Evolutionary conservation across 2,113 vertebrate species (phyloP).

Genomic region (Sorex araneus): DNA sequence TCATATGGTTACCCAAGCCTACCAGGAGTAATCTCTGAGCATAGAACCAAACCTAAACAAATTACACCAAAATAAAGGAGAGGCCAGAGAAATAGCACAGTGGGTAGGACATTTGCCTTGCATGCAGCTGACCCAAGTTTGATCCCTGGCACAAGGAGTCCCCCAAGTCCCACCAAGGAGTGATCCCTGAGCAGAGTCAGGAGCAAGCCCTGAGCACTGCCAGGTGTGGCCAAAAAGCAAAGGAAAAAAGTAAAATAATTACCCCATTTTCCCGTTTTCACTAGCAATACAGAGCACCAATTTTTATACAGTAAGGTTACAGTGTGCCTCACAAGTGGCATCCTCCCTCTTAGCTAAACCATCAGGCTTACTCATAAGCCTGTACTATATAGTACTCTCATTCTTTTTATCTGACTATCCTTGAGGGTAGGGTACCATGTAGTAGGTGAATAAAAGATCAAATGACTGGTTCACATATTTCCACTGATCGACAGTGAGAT

Average conservation of each 20-base stretch:
- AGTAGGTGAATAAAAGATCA: constrained; percentile 4
- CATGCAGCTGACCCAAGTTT: too few species aligned
- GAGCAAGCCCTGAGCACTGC: too few species aligned
- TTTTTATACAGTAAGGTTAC: constrained; percentile 4
- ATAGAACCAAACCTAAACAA: background rate
- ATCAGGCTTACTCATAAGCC: constrained; percentile 32
- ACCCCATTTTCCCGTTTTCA: constrained; percentile 39
- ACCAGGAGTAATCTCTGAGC: too few species aligned
- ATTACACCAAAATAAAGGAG: too few species aligned
- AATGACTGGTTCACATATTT: constrained; percentile 41
- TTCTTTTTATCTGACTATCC: constrained; percentile 44
- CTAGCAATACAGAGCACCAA: background rate
- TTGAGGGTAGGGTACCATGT: constrained; percentile 10
- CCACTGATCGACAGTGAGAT: constrained; percentile 41
- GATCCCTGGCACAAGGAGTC: too few species aligned
- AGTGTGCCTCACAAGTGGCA: background rate
- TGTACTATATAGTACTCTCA: constrained; percentile 14
- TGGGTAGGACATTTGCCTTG: too few species aligned
- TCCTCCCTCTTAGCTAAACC: background rate
- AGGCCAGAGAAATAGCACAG: too few species aligned
- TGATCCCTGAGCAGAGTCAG: too few species aligned
- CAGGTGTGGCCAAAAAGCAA: too few species aligned
- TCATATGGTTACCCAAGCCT: too few species aligned
- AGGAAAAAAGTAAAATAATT: background rate
- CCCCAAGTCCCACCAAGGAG: too few species aligned